phyloP scores from a whole-genome alignment of 2,797 vertebrate species.

The Chiropotes sagulatus region DNA sequence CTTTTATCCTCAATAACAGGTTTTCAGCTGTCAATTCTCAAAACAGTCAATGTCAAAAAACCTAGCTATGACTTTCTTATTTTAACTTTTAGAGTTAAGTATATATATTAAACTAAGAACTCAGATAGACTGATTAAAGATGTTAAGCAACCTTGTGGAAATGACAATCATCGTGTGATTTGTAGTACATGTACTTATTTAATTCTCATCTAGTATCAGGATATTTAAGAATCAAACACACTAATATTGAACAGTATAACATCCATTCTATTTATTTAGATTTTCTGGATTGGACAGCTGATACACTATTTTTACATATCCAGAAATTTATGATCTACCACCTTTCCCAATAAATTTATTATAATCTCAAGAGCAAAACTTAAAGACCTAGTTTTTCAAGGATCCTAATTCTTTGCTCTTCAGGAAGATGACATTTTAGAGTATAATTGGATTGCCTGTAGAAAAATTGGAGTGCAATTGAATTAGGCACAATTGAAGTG shows the following conservation, averaged over 20 bases:
- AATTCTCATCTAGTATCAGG: not conserved
- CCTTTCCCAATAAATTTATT: not conserved
- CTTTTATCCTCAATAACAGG: not conserved
- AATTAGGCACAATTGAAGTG: not conserved
- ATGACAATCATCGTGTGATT: not conserved
- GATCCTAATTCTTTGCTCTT: not conserved
- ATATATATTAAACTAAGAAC: not conserved
- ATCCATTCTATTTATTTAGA: not conserved
- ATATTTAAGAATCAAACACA: not conserved
- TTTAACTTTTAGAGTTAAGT: not conserved
- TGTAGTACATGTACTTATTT: not conserved
- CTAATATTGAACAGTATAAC: not conserved
- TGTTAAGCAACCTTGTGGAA: not conserved
- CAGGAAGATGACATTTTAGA: constrained; percentile 14
- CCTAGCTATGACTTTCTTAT: not conserved
- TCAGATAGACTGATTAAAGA: not conserved
- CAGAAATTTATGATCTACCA: not conserved
- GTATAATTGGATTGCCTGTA: not conserved
- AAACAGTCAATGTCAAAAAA: not conserved
- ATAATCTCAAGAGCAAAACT: constrained; percentile 21
- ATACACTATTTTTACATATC: not conserved
- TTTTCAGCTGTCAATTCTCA: not conserved
- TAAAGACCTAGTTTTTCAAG: not conserved
- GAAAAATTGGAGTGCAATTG: not conserved
- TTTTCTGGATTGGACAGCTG: not conserved